phyloP scores from a whole-genome alignment of 2,113 vertebrate species.

The Hymenochirus boettgeri region DNA sequence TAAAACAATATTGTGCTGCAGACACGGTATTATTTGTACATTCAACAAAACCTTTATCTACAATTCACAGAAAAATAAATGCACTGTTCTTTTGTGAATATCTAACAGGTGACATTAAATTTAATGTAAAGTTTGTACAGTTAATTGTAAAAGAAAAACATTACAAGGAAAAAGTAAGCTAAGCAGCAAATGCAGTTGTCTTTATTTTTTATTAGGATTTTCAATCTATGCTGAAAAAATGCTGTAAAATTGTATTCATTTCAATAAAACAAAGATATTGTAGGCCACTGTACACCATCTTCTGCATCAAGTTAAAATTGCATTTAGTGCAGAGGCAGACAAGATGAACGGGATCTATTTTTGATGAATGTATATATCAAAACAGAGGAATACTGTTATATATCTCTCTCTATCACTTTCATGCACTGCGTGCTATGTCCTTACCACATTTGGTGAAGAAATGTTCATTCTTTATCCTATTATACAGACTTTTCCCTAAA shows the following conservation, averaged over 20 bases:
- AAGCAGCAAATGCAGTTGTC: neutral
- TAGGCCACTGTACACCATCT: neutral
- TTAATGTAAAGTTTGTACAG: neutral
- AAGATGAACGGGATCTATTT: neutral
- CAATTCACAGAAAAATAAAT: constrained; percentile 10
- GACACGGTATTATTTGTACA: constrained; percentile 8
- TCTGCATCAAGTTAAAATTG: neutral
- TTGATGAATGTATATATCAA: neutral
- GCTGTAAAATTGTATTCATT: neutral
- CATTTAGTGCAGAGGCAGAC: neutral
- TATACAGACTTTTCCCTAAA: too few relatives aligned
- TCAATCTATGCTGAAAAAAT: neutral
- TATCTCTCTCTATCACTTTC: neutral
- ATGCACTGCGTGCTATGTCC: neutral
- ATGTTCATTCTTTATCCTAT: neutral
- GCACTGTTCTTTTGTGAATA: constrained; percentile 19
- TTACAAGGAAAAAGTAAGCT: neutral
- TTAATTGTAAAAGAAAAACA: constrained; percentile 13
- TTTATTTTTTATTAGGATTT: neutral
- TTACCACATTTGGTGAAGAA: neutral
- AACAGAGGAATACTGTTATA: constrained; percentile 1
- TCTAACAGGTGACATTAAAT: constrained; percentile 4
- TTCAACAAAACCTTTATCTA: constrained; percentile 21
- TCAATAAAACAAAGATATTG: neutral
- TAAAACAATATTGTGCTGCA: too few relatives aligned